A percentile compares a stretch with the other conserved stretches of the same genome.
Evolutionary conservation across 2,888 invertebrate species (phyloP).

Genomic region (Cantharis lateralis): DNA sequence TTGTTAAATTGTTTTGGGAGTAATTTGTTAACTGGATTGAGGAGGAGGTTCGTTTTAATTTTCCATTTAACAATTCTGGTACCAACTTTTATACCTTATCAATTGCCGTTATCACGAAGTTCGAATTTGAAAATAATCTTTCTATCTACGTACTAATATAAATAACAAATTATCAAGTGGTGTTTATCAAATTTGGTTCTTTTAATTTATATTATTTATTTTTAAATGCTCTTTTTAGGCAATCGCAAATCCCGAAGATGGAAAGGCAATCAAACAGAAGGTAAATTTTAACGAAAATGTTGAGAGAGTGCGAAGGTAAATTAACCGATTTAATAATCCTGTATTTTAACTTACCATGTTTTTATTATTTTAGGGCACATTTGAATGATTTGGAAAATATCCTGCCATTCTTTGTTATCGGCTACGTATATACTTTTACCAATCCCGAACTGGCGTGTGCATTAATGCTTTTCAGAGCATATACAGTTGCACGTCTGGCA

Average conservation of each 20-base stretch:
- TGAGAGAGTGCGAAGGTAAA: slow-evolving; percentile 51
- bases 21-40: too few relatives aligned
- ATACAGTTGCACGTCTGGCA: slow-evolving; percentile 60
- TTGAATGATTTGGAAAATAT: slow-evolving; percentile 77
- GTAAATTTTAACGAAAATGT: slow-evolving; percentile 55
- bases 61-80: too few relatives aligned
- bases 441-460: slow-evolving; percentile 59
- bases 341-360: background rate
- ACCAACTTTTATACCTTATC: too few relatives aligned
- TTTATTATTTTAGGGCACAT: slow-evolving; percentile 62
- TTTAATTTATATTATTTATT: too few relatives aligned
- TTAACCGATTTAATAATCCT: background rate
- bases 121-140: too few relatives aligned
- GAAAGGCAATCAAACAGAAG: slow-evolving; percentile 45
- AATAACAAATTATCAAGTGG: too few relatives aligned
- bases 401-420: slow-evolving; percentile 65
- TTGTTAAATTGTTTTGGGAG: too few relatives aligned
- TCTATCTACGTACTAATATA: too few relatives aligned
- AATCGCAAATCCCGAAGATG: slow-evolving; percentile 62
- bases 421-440: slow-evolving; percentile 59
- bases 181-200: too few relatives aligned
- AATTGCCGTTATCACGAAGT: too few relatives aligned
- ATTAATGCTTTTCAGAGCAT: slow-evolving; percentile 60
- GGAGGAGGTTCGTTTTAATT: too few relatives aligned
- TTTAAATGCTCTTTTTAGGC: slow-evolving; percentile 52